A percentile compares a stretch with the other conserved stretches of the same genome.
Evolutionary conservation across 2,797 vertebrate genomes (phyloP).

Genomic region (Epinephelus awoara): DNA sequence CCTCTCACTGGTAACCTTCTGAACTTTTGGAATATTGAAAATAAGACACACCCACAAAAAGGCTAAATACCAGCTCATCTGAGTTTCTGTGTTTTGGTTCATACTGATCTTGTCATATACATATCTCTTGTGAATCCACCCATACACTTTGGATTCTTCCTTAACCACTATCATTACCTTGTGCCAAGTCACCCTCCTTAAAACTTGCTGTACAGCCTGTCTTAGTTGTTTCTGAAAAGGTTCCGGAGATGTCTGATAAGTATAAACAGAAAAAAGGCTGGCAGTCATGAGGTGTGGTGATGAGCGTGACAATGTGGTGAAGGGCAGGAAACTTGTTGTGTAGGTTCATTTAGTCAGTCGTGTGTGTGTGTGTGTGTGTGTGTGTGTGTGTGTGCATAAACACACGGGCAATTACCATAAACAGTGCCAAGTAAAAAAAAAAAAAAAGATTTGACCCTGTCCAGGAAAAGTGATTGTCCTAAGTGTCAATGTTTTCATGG

Average conservation of each 20-base stretch:
- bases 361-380: not conserved
- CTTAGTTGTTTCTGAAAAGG: not conserved
- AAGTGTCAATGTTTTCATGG: not conserved
- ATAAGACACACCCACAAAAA: not conserved
- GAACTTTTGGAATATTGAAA: not conserved
- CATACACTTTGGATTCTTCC: not conserved
- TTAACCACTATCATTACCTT: not conserved
- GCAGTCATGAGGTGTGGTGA: not conserved
- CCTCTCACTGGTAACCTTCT: not conserved
- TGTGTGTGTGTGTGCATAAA: conserved; percentile 2
- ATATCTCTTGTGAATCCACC: not conserved
- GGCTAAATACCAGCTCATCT: not conserved
- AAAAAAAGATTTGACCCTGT: not conserved
- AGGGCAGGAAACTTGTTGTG: conserved; percentile 30
- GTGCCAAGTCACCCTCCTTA: not conserved
- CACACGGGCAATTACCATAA: conserved; percentile 15
- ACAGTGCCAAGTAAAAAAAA: not conserved
- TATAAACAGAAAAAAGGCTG: fast-evolving
- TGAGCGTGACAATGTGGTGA: not conserved
- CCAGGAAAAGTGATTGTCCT: not conserved
- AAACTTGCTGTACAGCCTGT: not conserved
- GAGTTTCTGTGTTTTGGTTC: not conserved
- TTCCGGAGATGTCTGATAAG: not conserved
- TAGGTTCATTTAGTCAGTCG: not conserved
- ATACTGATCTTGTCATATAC: too few species aligned